Evolutionary conservation across 2,888 invertebrate genomes (phyloP).

Genomic region (Pardosa pseudoannulata): DNA sequence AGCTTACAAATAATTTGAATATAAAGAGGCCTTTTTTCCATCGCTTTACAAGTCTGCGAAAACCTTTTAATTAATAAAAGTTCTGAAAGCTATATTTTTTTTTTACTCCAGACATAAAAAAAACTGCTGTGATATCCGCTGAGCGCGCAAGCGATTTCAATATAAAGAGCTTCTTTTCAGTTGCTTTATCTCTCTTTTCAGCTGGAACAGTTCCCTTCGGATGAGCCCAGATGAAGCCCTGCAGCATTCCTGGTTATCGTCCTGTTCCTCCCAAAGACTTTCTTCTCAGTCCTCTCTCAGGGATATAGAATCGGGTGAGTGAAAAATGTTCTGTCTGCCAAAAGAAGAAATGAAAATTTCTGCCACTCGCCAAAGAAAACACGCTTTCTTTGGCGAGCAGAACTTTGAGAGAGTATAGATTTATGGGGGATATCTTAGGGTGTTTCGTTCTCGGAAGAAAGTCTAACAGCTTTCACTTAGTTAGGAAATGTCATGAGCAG

Average conservation of each 20-base stretch:
- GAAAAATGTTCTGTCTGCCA: neutral
- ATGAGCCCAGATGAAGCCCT: slow-evolving; percentile 83
- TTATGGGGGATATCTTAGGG: neutral
- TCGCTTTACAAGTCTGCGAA: too few relatives aligned
- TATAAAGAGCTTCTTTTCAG: neutral
- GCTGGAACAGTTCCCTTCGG: slow-evolving; percentile 71
- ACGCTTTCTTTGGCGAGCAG: neutral
- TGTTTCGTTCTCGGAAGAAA: neutral
- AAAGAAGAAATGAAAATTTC: slow-evolving; percentile 4
- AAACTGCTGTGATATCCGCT: too few relatives aligned
- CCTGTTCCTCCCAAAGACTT: slow-evolving; percentile 74
- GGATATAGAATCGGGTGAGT: slow-evolving; percentile 58
- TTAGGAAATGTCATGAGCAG: too few relatives aligned
- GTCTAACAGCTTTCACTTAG: too few relatives aligned
- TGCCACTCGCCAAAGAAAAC: neutral
- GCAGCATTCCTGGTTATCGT: slow-evolving; percentile 87
- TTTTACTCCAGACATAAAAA: too few relatives aligned
- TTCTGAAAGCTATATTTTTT: too few relatives aligned
- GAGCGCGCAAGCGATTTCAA: neutral
- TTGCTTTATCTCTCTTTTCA: slow-evolving; percentile 69
- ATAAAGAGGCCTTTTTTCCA: too few relatives aligned
- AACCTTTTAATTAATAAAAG: too few relatives aligned
- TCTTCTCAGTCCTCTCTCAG: slow-evolving; percentile 28
- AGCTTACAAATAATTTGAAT: too few relatives aligned
- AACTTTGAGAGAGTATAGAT: neutral